Evolutionary conservation across 2,113 vertebrate species (phyloP).

Genomic region (Callospermophilus lateralis): DNA sequence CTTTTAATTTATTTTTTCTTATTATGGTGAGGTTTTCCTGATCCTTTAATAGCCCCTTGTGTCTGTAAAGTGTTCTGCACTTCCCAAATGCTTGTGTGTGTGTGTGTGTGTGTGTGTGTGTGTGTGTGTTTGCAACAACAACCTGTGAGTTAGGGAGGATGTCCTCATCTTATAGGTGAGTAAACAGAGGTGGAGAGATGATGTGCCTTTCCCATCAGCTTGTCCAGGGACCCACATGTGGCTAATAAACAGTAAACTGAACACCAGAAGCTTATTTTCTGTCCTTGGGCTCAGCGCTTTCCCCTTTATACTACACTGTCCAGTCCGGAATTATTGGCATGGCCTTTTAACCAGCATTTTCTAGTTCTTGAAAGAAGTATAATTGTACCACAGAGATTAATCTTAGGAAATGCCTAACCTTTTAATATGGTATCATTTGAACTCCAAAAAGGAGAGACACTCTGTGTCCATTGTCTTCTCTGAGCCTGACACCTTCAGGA

Average conservation of each 20-base stretch:
- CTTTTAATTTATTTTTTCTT: slow-evolving; percentile 50
- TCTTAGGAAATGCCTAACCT: neutral
- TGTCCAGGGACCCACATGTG: neutral
- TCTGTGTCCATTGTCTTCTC: neutral
- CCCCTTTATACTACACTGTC: neutral
- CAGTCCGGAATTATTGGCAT: neutral
- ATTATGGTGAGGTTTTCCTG: slow-evolving; percentile 28
- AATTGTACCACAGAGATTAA: neutral
- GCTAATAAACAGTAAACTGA: slow-evolving; percentile 2
- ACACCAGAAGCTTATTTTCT: slow-evolving; percentile 22
- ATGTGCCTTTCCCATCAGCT: neutral
- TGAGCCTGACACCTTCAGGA: neutral
- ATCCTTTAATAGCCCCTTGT: neutral
- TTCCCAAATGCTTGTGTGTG: neutral
- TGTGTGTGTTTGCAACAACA: neutral
- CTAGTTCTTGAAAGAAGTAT: slow-evolving; percentile 19
- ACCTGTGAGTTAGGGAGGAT: too few relatives aligned
- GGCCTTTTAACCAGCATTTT: neutral
- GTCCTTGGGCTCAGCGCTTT: neutral
- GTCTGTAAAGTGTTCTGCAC: neutral
- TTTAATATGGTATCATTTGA: neutral
- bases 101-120: neutral
- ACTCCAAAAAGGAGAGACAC: neutral
- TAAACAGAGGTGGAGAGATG: slow-evolving; percentile 22
- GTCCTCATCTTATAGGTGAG: slow-evolving; percentile 20